Evolutionary conservation across 92 coral and sea anemone genomes (phyloP).

Genomic region (Micromussa lordhowensis): DNA sequence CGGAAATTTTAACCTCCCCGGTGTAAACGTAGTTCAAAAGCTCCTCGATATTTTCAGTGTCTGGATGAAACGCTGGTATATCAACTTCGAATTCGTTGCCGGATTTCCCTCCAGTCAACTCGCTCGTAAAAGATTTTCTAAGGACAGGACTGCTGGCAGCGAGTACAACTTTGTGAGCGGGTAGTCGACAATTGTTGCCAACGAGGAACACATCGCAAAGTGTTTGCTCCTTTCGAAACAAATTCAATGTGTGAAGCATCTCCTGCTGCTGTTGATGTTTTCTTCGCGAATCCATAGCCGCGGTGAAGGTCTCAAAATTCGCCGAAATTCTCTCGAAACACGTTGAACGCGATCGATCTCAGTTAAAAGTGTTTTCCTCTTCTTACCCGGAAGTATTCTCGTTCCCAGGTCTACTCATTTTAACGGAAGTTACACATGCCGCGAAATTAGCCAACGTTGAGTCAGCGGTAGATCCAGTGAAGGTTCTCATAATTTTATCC

Average conservation of each 20-base stretch:
- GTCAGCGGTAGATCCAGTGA: no score
- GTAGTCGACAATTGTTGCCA: not conserved
- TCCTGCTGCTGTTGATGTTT: not conserved
- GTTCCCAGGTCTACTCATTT: no score
- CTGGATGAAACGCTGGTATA: slow-evolving; percentile 8
- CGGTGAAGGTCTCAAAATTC: not conserved
- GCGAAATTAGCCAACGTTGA: no score
- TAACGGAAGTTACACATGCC: no score
- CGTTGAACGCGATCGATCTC: not conserved
- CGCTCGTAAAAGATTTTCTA: slow-evolving; percentile 27
- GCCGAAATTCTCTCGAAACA: no score
- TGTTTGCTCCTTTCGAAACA: slow-evolving; percentile 31
- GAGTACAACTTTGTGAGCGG: slow-evolving; percentile 40
- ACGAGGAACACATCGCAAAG: slow-evolving; percentile 44
- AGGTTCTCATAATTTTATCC: no score
- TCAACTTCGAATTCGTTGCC: slow-evolving; percentile 1
- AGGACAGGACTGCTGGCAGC: slow-evolving; percentile 23
- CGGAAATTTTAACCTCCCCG: slow-evolving; percentile 31
- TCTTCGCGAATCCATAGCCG: slow-evolving; percentile 8
- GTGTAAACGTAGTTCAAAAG: slow-evolving; percentile 39
- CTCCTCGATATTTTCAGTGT: not conserved
- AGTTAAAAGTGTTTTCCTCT: no score
- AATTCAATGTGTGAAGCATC: slow-evolving; percentile 30
- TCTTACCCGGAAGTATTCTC: no score
- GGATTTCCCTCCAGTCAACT: slow-evolving; percentile 16